Evolutionary conservation across 2,888 invertebrate species (phyloP), one percentile per base, ranked within the genome.

Genomic region (Scaptomyza caliginosa): DNA sequence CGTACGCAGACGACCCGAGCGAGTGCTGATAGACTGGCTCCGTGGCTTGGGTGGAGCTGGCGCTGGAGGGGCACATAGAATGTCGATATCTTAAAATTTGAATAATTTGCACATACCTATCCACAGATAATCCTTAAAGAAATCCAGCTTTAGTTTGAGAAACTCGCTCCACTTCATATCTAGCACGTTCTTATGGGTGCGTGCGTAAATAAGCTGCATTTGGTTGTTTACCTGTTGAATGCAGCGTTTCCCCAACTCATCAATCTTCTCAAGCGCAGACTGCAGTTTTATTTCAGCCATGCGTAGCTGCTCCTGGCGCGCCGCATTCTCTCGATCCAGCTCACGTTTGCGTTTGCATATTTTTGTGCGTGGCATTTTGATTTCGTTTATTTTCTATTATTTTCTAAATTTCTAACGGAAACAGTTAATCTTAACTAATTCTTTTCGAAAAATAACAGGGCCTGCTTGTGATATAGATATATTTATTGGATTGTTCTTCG

Each of bases 301-400:
- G 5, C 86, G 81, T n/a, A 89, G 54, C 50, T 85, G 82, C 54
- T 83, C 85, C 46, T 88, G 82, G 2, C 82, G 85, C 24, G 82
- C 85, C 8, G 88, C 82, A 3, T 84, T 84, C 11, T 13, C 6
- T n/a, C 54, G 52, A 17, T 51, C 1, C 40, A 50, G 46, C 50
- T 88, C 83, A 3, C 90, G 88, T 57, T 86, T 88, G n/a, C 90
- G 87, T 50, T 88, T 89, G 3, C 77, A 62, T 28, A 89, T 54
- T 70, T 89, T 90, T 1, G 90, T 91, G 28, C 90, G 87, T 26
- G 90, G 87, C 91, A 91, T 91, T 50, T 67, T 56, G 11, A 23
- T 26, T 10, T 48, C 8, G 8, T 32, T 10, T 1, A 24, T 8
- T 24, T 24, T 24, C 2, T 32, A n/a, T n/a, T n/a, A n/a, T n/a